phyloP scores from a whole-genome alignment of 1,140 invertebrate species.

The Xylocopa sonorina region DNA sequence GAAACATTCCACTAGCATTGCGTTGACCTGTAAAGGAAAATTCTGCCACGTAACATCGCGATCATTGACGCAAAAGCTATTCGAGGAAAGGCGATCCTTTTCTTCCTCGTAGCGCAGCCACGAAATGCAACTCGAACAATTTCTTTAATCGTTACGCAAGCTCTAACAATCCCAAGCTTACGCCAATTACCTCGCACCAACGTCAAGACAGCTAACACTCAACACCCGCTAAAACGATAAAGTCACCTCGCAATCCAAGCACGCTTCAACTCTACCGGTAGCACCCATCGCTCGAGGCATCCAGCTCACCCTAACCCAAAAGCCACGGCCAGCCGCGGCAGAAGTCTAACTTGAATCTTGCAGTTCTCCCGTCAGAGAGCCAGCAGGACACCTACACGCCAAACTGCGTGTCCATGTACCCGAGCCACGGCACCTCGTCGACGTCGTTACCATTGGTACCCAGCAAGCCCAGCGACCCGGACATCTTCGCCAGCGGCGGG shows the following conservation, averaged over 20 bases:
- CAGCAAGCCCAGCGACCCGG: constrained; percentile 72
- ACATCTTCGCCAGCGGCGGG: constrained; percentile 70
- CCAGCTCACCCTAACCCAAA: neutral
- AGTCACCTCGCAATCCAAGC: neutral
- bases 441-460: constrained; percentile 71
- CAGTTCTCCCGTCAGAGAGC: constrained; percentile 76
- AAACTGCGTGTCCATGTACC: constrained; percentile 78
- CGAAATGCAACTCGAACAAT: neutral
- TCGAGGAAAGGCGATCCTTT: constrained; percentile 38
- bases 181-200: neutral
- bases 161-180: neutral
- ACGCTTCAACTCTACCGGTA: neutral
- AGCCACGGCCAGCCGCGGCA: neutral
- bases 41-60: neutral
- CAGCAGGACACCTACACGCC: constrained; percentile 78
- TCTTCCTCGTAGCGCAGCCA: neutral
- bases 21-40: neutral
- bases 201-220: no score
- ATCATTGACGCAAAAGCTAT: constrained; percentile 44
- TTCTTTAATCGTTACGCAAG: neutral
- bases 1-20: no score
- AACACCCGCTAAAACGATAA: no score
- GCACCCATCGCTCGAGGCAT: no score
- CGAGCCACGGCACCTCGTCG: constrained; percentile 70
- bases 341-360: constrained; percentile 17